These are phyloP conservation scores for Mesorhabditis spiculigera DNA, from an alignment of 2,888 invertebrate genomes.

Conservation along the genomic window DNA sequence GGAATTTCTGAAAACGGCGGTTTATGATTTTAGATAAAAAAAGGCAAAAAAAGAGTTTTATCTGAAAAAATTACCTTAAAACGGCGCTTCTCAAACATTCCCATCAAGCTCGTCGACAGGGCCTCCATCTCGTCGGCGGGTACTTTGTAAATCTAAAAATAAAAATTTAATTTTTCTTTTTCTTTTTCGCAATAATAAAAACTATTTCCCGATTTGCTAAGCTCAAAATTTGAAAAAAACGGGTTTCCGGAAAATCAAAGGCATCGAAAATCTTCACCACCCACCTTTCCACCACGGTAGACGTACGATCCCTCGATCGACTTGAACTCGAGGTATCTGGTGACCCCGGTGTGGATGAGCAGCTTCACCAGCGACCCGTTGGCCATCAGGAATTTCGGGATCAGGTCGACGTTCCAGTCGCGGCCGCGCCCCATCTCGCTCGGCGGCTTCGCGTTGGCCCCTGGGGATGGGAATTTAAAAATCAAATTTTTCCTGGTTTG, in stretches of 20 bases:
- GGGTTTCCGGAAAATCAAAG: too few relatives aligned
- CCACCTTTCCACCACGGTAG: slow-evolving; percentile 88
- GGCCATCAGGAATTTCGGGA: slow-evolving; percentile 99
- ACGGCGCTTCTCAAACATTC: slow-evolving; percentile 92
- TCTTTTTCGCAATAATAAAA: background rate
- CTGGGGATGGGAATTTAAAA: slow-evolving; percentile 19
- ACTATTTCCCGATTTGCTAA: too few relatives aligned
- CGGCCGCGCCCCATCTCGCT: slow-evolving; percentile 65
- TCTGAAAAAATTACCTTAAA: background rate
- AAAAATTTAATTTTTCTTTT: background rate
- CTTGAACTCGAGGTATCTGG: slow-evolving; percentile 96
- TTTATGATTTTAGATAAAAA: too few relatives aligned
- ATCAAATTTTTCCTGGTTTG: background rate
- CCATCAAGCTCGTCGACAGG: slow-evolving; percentile 85
- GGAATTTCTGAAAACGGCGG: too few relatives aligned
- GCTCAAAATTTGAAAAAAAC: too few relatives aligned
- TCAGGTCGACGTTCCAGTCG: slow-evolving; percentile 99
- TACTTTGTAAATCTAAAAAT: slow-evolving; percentile 75
- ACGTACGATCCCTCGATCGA: slow-evolving; percentile 98
- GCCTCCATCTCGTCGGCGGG: slow-evolving; percentile 98
- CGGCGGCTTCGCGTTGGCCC: slow-evolving; percentile 55
- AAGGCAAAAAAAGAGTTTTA: background rate
- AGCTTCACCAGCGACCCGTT: slow-evolving; percentile 89
- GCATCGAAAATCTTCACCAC: background rate
- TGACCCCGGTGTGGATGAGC: slow-evolving; percentile 89